Evolutionary conservation across 2,888 invertebrate genomes (phyloP).

Genomic region (Caenorhabditis plicata): DNA sequence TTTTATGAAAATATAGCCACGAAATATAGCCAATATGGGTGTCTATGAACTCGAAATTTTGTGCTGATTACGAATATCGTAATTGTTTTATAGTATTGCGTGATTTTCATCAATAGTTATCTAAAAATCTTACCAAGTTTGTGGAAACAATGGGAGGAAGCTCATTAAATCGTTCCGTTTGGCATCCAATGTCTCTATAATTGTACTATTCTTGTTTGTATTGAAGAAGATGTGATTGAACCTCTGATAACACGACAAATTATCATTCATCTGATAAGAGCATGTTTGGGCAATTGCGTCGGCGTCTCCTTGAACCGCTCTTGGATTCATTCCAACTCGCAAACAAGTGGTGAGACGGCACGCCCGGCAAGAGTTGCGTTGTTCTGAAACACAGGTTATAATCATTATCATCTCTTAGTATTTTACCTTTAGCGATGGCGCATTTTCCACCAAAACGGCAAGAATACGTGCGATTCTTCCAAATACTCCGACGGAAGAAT

Average conservation of each 20-base stretch:
- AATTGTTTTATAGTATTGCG: too few species aligned
- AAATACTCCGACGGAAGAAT: slow-evolving; percentile 49
- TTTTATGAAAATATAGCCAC: too few species aligned
- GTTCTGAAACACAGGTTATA: slow-evolving; percentile 36
- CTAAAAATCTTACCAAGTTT: too few species aligned
- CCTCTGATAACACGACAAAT: slow-evolving; percentile 17
- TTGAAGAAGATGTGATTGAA: background rate
- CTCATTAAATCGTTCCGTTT: too few species aligned
- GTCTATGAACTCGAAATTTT: too few species aligned
- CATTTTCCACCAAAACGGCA: slow-evolving; percentile 32
- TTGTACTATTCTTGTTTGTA: background rate
- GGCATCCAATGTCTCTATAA: too few species aligned
- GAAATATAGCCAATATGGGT: too few species aligned
- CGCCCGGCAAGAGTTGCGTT: slow-evolving; percentile 45
- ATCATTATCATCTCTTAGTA: slow-evolving; percentile 38
- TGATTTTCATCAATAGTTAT: too few species aligned
- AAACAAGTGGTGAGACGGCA: slow-evolving; percentile 40
- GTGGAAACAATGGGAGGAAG: too few species aligned
- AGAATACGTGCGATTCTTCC: slow-evolving; percentile 31
- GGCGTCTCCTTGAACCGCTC: slow-evolving; percentile 45
- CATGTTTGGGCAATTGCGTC: slow-evolving; percentile 12
- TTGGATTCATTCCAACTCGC: slow-evolving; percentile 51
- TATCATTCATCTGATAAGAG: slow-evolving; percentile 11
- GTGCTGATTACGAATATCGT: too few species aligned
- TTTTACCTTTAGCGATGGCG: slow-evolving; percentile 27